Percentiles rank a stretch among this genome's conserved stretches.
Evolutionary conservation across 2,797 vertebrate genomes (phyloP).

Genomic region (Triplophysa bombifrons): DNA sequence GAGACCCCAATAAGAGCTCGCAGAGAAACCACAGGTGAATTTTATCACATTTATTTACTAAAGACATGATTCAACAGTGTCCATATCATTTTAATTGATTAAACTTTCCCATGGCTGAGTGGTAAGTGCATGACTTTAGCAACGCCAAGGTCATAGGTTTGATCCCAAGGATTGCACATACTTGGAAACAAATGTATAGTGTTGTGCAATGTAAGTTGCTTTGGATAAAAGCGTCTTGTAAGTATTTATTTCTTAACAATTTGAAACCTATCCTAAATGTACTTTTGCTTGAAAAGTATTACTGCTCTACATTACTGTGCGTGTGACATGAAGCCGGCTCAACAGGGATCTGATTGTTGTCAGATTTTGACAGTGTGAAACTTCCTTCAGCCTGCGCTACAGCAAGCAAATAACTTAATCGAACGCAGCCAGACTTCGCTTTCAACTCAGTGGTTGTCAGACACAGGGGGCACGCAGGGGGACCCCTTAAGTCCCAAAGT

Average conservation of each 20-base stretch:
- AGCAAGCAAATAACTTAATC: constrained; percentile 81
- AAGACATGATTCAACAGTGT: not conserved
- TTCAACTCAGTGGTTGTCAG: constrained; percentile 62
- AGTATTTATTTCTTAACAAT: not conserved
- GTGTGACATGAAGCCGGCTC: constrained; percentile 10
- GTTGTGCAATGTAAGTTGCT: too few species aligned
- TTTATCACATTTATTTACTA: not conserved
- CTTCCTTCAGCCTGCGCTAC: constrained; percentile 72
- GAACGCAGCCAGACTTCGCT: constrained; percentile 68
- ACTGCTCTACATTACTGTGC: not conserved
- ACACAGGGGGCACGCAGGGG: constrained; percentile 30
- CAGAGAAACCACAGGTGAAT: not conserved
- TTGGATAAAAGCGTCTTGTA: too few species aligned
- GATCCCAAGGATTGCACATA: too few species aligned
- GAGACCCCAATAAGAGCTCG: not conserved
- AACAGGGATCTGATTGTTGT: constrained; percentile 65
- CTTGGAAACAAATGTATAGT: too few species aligned
- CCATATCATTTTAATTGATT: too few species aligned
- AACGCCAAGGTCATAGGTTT: too few species aligned
- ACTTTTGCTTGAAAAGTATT: not conserved
- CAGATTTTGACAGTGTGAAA: constrained; percentile 68
- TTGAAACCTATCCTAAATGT: not conserved
- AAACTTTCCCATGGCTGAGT: too few species aligned
- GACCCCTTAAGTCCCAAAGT: constrained; percentile 37
- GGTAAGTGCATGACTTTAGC: too few species aligned